phyloP scores from a whole-genome alignment of 2,888 invertebrate genomes.

The Meliscaeva auricollis region DNA sequence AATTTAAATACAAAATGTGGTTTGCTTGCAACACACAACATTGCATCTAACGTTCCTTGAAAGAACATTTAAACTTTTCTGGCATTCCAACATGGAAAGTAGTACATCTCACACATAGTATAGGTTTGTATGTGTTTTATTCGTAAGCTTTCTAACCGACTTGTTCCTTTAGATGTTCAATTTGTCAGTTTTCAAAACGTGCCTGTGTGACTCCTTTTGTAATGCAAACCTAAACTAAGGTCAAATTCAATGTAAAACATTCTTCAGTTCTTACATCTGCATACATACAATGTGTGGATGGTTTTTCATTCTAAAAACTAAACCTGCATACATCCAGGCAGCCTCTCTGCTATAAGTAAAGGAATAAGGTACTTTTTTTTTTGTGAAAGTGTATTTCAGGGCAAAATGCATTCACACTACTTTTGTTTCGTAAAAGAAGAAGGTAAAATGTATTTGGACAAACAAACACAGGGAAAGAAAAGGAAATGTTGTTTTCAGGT shows the following conservation, averaged over 20 bases:
- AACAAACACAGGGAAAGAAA: too few species aligned
- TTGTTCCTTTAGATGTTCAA: not conserved
- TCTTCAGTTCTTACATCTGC: not conserved
- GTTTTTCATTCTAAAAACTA: not conserved
- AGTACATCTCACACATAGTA: too few species aligned
- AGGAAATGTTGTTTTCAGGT: too few species aligned
- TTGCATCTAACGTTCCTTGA: not conserved
- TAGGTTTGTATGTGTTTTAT: not conserved
- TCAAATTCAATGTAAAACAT: constrained; percentile 6
- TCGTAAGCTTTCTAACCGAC: not conserved
- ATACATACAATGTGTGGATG: too few species aligned
- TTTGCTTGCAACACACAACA: not conserved
- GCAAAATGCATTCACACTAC: too few species aligned
- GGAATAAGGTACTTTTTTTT: too few species aligned
- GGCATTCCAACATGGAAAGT: not conserved
- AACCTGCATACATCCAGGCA: not conserved
- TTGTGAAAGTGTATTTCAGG: too few species aligned
- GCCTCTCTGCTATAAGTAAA: not conserved
- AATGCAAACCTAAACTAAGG: not conserved
- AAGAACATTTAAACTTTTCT: not conserved
- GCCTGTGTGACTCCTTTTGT: not conserved
- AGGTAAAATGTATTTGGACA: too few species aligned
- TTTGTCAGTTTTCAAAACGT: constrained; percentile 13
- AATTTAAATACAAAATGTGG: not conserved
- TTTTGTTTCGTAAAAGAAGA: too few species aligned